These are phyloP conservation scores for Caenorhabditis sp. DNA, from an alignment of 2,888 invertebrate species.

Conservation along the genomic window DNA sequence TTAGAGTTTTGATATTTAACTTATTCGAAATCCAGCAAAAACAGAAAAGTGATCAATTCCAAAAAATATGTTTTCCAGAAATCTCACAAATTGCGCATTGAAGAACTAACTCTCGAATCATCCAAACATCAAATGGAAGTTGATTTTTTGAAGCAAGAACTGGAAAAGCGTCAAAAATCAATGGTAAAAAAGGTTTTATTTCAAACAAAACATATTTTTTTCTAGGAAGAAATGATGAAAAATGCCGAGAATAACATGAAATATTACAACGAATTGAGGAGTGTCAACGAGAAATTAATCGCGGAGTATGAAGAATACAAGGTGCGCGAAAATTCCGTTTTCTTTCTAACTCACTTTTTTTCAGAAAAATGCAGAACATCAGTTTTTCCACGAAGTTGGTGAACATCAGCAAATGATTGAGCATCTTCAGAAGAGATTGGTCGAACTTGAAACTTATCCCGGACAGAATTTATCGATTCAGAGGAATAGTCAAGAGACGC, in stretches of 20 bases:
- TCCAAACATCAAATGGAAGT: background rate
- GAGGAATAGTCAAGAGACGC: background rate
- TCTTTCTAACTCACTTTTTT: conserved; percentile 3
- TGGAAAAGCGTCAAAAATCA: background rate
- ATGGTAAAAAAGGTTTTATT: background rate
- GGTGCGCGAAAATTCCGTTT: background rate
- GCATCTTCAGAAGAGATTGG: conserved; percentile 1
- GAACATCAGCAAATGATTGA: conserved; percentile 12
- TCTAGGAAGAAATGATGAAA: conserved; percentile 5
- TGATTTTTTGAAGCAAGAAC: conserved; percentile 4
- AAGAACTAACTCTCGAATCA: background rate
- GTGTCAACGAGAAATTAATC: background rate
- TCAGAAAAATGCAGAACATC: conserved; percentile 9
- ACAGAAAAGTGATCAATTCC: too few species aligned
- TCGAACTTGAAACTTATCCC: conserved; percentile 21
- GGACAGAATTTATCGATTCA: background rate
- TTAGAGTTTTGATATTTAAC: too few species aligned
- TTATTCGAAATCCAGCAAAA: too few species aligned
- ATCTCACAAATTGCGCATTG: background rate
- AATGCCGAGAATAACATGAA: conserved; percentile 7
- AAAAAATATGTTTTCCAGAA: too few species aligned
- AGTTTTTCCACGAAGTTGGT: conserved; percentile 14
- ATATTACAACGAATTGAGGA: background rate
- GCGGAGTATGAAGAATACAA: conserved; percentile 11
- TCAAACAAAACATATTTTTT: too few species aligned